Conservation (phyloP, 2,797 vertebrate genomes). For the Hippoglossus hippoglossus region DNA sequence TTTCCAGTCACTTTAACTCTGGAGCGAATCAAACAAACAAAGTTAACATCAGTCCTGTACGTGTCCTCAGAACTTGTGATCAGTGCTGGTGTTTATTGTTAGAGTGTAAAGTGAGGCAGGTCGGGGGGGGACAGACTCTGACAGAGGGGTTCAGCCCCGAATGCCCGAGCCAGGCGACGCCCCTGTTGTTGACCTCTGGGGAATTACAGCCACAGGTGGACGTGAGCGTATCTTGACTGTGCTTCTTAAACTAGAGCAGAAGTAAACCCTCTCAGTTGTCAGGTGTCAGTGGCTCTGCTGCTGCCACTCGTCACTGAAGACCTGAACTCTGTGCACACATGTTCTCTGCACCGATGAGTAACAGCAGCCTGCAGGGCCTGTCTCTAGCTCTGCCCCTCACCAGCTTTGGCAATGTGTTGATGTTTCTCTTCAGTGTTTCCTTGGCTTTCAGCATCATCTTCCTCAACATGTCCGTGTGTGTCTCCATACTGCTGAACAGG, state of each 20-base stretch:
- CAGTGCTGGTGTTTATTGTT: too few species aligned
- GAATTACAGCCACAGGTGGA: too few species aligned
- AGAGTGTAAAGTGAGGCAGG: too few species aligned
- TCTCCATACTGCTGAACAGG: slow-evolving; percentile 73
- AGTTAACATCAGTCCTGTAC: too few species aligned
- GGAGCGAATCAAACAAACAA: too few species aligned
- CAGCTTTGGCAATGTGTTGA: slow-evolving; percentile 76
- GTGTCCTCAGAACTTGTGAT: too few species aligned
- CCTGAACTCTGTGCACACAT: background rate
- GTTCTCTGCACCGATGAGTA: slow-evolving; percentile 62
- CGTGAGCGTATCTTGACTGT: background rate
- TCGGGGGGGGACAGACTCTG: too few species aligned
- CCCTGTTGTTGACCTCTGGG: background rate
- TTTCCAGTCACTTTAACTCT: too few species aligned
- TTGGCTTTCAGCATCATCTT: slow-evolving; percentile 76
- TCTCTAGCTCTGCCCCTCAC: slow-evolving; percentile 75
- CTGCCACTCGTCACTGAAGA: background rate
- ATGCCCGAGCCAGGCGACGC: too few species aligned
- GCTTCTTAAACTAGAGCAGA: slow-evolving; percentile 29
- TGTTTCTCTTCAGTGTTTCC: slow-evolving; percentile 77
- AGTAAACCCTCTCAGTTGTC: background rate
- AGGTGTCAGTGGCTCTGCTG: slow-evolving; percentile 5
- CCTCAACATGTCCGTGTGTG: slow-evolving; percentile 80
- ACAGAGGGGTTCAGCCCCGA: too few species aligned
- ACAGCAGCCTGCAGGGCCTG: slow-evolving; percentile 52